Conservation (phyloP, 2,113 vertebrate species). For the Gracilinanus agilis region DNA sequence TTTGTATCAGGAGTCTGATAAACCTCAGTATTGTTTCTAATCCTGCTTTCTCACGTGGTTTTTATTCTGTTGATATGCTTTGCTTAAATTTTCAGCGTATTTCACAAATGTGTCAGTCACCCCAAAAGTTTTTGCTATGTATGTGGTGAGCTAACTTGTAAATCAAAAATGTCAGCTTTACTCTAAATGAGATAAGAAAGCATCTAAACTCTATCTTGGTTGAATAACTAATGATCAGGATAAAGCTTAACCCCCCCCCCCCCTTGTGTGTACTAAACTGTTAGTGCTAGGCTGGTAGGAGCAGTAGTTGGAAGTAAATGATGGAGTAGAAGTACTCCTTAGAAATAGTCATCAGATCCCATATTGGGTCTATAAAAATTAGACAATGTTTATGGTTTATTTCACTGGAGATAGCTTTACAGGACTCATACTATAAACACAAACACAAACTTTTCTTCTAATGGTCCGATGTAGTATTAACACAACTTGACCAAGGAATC, state of each 20-base stretch:
- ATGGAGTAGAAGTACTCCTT: too few species aligned
- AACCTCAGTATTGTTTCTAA: not conserved
- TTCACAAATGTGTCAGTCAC: not conserved
- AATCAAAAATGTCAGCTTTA: not conserved
- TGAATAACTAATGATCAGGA: not conserved
- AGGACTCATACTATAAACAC: too few species aligned
- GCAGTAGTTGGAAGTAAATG: too few species aligned
- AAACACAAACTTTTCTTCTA: too few species aligned
- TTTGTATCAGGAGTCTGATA: not conserved
- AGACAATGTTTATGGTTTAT: too few species aligned
- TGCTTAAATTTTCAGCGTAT: not conserved
- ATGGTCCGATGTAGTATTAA: too few species aligned
- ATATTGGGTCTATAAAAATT: too few species aligned
- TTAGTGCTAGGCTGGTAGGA: not conserved
- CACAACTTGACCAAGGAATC: too few species aligned
- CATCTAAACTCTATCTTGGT: not conserved
- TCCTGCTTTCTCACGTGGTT: not conserved
- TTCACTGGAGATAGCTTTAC: too few species aligned
- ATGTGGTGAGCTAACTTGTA: not conserved
- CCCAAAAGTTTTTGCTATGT: not conserved
- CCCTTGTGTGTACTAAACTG: not conserved
- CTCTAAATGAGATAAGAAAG: not conserved
- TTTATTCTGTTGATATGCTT: not conserved
- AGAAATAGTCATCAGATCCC: too few species aligned
- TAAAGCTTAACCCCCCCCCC: not conserved